These are phyloP conservation scores for Nasua narica DNA, from an alignment of 2,797 vertebrate species.

Conservation along the genomic window DNA sequence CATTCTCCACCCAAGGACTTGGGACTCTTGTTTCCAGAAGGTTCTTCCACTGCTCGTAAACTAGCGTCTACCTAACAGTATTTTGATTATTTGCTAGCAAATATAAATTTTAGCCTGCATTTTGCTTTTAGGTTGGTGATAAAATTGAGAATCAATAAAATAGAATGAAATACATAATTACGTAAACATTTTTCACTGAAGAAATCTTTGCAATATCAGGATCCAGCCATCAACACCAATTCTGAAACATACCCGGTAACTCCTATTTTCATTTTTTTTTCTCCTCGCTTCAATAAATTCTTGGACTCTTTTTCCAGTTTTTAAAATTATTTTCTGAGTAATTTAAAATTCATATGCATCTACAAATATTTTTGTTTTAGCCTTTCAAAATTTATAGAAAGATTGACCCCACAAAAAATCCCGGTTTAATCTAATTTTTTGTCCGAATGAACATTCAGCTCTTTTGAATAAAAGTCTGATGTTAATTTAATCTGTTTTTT, in stretches of 20 bases:
- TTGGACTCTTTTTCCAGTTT: not conserved
- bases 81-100: not conserved
- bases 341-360: not conserved
- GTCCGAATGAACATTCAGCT: not conserved
- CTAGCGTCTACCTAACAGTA: not conserved
- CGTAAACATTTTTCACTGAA: not conserved
- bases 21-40: not conserved
- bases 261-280: not conserved
- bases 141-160: constrained; percentile 22
- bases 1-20: not conserved
- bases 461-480: not conserved
- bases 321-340: not conserved
- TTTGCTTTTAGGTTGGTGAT: not conserved
- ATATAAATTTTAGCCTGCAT: not conserved
- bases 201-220: not conserved
- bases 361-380: not conserved
- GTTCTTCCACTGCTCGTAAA: not conserved
- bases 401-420: not conserved
- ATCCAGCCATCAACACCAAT: not conserved
- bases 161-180: not conserved
- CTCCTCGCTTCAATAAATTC: not conserved
- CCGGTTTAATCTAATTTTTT: not conserved
- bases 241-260: not conserved
- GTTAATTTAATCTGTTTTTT: not conserved
- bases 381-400: not conserved